Conservation (phyloP, 2,797 vertebrate species). For the Spea hammondii region DNA sequence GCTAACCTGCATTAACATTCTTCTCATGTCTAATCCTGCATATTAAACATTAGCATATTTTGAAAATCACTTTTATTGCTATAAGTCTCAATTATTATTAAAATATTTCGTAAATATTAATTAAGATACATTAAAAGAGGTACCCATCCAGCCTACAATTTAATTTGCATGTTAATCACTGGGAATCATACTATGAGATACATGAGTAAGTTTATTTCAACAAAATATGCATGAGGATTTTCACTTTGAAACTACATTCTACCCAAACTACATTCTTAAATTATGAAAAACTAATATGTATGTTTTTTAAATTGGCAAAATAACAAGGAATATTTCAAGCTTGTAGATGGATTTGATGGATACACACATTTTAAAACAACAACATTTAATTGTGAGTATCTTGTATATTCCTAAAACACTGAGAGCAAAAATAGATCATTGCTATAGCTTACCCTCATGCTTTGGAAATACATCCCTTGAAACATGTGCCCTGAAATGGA, state of each 20-base stretch:
- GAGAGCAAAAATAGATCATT: constrained; percentile 42
- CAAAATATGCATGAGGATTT: neutral
- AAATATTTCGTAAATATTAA: no score
- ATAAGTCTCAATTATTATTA: no score
- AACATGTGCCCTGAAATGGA: constrained; percentile 51
- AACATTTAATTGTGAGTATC: constrained; percentile 37
- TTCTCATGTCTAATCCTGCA: no score
- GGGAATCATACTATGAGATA: no score
- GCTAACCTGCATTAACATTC: no score
- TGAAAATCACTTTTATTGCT: no score
- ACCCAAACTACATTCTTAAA: neutral
- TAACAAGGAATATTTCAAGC: neutral
- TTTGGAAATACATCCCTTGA: constrained; percentile 49
- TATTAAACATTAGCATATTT: no score
- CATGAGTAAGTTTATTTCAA: neutral
- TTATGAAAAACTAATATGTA: neutral
- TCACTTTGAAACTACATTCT: neutral
- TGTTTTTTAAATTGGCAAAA: no score
- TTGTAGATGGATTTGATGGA: neutral
- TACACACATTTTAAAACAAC: neutral
- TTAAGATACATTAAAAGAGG: no score
- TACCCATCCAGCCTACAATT: no score
- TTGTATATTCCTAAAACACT: constrained; percentile 21
- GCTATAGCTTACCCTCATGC: constrained; percentile 39
- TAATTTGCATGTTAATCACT: no score